Percentiles rank a stretch among this genome's conserved stretches.
Evolutionary conservation across 2,888 invertebrate genomes (phyloP).

Genomic region (Xestia rhomboidea): DNA sequence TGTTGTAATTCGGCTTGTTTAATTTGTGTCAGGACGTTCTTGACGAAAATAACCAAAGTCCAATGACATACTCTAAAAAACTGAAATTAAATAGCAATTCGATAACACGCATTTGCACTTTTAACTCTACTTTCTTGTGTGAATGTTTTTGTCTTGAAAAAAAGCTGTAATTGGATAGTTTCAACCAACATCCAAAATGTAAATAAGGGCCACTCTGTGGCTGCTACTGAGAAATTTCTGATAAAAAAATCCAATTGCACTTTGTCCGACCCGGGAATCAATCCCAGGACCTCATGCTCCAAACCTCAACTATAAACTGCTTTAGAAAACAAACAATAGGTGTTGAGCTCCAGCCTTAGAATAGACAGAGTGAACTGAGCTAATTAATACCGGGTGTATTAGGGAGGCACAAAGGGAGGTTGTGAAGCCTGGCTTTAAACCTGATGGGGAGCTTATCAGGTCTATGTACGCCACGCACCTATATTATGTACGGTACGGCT

Average conservation of each 20-base stretch:
- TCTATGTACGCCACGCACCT: constrained; percentile 2
- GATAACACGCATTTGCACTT: neutral
- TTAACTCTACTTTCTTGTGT: neutral
- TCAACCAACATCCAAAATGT: neutral
- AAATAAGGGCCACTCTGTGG: neutral
- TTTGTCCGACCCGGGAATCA: too few relatives aligned
- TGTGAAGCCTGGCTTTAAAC: constrained; percentile 41
- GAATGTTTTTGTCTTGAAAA: neutral
- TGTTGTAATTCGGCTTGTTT: constrained; percentile 19
- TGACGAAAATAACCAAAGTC: neutral
- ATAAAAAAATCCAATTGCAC: too few relatives aligned
- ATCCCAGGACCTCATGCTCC: too few relatives aligned
- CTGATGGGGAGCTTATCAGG: constrained; percentile 55
- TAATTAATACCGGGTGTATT: constrained; percentile 58
- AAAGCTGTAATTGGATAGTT: neutral
- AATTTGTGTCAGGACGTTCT: constrained; percentile 9
- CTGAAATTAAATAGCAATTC: neutral
- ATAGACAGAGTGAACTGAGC: constrained; percentile 34
- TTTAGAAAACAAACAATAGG: constrained; percentile 25
- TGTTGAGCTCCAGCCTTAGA: constrained; percentile 35
- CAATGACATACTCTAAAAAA: neutral
- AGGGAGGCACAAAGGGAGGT: constrained; percentile 49
- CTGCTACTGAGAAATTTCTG: too few relatives aligned
- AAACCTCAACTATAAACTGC: neutral
- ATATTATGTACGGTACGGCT: constrained; percentile 24